A percentile compares a stretch with the other conserved stretches of the same genome.
These are phyloP conservation scores for Mesaphorura yosii DNA, from an alignment of 1,140 invertebrate genomes.

Conservation along the genomic window DNA sequence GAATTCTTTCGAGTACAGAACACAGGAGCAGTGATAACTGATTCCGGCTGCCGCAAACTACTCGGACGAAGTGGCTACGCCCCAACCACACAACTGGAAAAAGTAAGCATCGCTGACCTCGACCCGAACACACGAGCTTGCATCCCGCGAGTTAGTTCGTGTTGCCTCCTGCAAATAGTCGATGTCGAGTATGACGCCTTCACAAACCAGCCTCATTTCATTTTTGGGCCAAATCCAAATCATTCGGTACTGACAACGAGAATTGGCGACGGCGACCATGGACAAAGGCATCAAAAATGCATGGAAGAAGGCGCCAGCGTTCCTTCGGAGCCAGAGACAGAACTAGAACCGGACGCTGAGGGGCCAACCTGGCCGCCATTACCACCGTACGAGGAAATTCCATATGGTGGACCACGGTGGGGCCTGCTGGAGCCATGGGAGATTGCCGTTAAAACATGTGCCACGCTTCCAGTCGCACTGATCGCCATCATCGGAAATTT, in stretches of 20 bases:
- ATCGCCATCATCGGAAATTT: constrained; percentile 59
- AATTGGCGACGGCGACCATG: too few species aligned
- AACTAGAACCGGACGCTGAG: not conserved
- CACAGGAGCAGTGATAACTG: too few species aligned
- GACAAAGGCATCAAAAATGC: not conserved
- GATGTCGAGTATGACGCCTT: not conserved
- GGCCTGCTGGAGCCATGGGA: constrained; percentile 44
- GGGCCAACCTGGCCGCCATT: not conserved
- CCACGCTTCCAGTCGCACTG: constrained; percentile 49
- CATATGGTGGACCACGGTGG: constrained; percentile 40
- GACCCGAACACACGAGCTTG: too few species aligned
- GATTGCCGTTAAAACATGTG: constrained; percentile 47
- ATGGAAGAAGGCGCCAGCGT: not conserved
- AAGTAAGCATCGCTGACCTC: too few species aligned
- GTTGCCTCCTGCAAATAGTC: not conserved
- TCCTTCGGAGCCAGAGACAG: not conserved
- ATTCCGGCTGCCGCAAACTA: too few species aligned
- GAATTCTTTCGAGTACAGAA: too few species aligned
- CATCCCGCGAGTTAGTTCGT: too few species aligned
- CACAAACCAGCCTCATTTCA: not conserved
- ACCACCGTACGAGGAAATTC: too few species aligned
- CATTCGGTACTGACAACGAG: too few species aligned
- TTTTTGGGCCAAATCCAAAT: not conserved
- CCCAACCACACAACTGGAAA: too few species aligned
- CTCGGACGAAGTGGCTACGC: too few species aligned